phyloP scores from a whole-genome alignment of 2,113 vertebrate species.

The Mystacornis crossleyi region DNA sequence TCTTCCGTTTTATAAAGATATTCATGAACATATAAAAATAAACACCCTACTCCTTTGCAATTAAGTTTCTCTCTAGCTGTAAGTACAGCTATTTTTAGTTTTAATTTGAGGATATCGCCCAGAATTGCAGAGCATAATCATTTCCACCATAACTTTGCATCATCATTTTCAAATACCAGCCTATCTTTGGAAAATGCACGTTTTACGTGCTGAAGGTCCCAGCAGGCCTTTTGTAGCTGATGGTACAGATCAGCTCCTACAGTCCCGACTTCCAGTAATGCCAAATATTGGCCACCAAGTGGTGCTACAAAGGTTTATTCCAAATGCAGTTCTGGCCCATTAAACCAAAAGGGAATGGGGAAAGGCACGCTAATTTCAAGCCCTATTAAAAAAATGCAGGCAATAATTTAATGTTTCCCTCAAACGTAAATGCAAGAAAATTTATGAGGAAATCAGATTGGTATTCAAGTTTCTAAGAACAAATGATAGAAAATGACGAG shows the following conservation, averaged over 20 bases:
- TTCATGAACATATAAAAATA: conserved; percentile 25
- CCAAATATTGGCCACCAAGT: neutral
- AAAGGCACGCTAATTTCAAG: neutral
- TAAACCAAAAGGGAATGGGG: neutral
- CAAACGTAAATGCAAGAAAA: neutral
- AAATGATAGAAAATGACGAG: neutral
- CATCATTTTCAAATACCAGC: neutral
- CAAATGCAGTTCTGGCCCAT: neutral
- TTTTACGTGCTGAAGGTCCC: neutral
- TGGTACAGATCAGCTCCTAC: neutral
- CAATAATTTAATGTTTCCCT: neutral
- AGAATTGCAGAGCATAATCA: conserved; percentile 33
- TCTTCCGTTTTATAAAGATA: conserved; percentile 13
- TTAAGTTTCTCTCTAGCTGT: conserved; percentile 7
- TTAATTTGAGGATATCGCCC: conserved; percentile 45
- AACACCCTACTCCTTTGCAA: conserved; percentile 23
- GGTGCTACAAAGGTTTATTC: conserved; percentile 1
- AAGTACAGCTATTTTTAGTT: conserved; percentile 51
- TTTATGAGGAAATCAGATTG: neutral
- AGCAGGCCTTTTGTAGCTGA: neutral
- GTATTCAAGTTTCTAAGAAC: neutral
- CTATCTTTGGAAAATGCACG: conserved; percentile 15
- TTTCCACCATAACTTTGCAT: conserved; percentile 5
- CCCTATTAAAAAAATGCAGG: neutral
- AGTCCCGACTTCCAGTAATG: neutral